phyloP scores from a whole-genome alignment of 2,797 vertebrate genomes.

The Psittacula derbiana region DNA sequence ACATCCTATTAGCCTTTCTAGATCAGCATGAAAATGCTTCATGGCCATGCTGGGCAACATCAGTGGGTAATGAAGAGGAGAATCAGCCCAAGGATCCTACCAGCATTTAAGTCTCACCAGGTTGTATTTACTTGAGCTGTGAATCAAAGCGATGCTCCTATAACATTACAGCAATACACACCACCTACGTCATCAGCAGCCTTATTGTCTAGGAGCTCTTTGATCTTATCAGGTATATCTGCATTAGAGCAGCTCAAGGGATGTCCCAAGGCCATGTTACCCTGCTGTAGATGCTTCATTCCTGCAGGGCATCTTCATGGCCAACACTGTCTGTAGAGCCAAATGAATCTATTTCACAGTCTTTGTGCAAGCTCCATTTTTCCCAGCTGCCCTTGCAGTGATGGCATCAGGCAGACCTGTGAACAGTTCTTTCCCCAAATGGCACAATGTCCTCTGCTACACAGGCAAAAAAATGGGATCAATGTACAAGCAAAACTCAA shows the following conservation, averaged over 20 bases:
- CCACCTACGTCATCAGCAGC: background rate
- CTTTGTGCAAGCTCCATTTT: background rate
- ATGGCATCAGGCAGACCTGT: background rate
- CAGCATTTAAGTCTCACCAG: background rate
- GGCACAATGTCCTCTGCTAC: background rate
- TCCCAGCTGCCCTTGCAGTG: background rate
- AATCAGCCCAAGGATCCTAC: background rate
- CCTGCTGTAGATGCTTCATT: background rate
- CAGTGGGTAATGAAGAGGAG: background rate
- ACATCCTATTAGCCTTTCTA: background rate
- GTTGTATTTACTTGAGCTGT: background rate
- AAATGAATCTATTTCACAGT: background rate
- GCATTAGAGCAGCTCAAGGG: background rate
- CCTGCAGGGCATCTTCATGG: background rate
- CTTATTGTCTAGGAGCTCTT: background rate
- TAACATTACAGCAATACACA: background rate
- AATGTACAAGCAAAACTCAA: background rate
- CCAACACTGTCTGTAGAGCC: background rate
- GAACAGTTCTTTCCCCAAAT: background rate
- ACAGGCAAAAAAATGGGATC: background rate
- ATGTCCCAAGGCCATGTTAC: background rate
- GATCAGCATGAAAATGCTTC: background rate
- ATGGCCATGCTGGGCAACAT: background rate
- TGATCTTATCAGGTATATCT: background rate
- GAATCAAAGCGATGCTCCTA: rapidly evolving